Conservation (phyloP, 2,113 vertebrate genomes). For the Dasyornis broadbenti region DNA sequence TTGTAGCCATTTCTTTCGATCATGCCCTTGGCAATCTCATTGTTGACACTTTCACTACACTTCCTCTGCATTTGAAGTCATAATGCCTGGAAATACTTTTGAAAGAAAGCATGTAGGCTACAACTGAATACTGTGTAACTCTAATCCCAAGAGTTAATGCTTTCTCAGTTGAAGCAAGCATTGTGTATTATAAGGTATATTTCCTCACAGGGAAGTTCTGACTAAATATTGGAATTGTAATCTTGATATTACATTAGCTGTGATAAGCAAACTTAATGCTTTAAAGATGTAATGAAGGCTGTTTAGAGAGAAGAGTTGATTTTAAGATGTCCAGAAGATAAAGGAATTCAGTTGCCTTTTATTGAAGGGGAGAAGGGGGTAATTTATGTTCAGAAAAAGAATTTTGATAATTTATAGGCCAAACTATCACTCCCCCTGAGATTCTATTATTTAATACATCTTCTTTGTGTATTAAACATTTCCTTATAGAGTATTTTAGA, state of each 20-base stretch:
- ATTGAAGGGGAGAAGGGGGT: background rate
- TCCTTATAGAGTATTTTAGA: background rate
- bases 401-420: background rate
- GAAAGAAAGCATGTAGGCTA: background rate
- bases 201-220: background rate
- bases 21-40: slow-evolving; percentile 65
- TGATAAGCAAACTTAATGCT: background rate
- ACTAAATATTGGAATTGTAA: background rate
- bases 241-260: background rate
- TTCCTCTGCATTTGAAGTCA: background rate
- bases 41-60: slow-evolving; percentile 11
- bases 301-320: background rate
- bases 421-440: background rate
- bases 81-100: background rate
- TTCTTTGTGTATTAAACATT: background rate
- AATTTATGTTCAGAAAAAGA: background rate
- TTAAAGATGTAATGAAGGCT: background rate
- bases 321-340: background rate
- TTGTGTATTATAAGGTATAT: background rate
- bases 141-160: background rate
- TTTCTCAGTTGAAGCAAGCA: background rate
- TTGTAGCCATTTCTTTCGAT: slow-evolving; percentile 57
- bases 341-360: background rate
- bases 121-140: background rate
- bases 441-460: background rate